A percentile compares a stretch with the other conserved stretches of the same genome.
phyloP scores from a whole-genome alignment of 2,113 vertebrate species.

The Ceyx melanurus region DNA sequence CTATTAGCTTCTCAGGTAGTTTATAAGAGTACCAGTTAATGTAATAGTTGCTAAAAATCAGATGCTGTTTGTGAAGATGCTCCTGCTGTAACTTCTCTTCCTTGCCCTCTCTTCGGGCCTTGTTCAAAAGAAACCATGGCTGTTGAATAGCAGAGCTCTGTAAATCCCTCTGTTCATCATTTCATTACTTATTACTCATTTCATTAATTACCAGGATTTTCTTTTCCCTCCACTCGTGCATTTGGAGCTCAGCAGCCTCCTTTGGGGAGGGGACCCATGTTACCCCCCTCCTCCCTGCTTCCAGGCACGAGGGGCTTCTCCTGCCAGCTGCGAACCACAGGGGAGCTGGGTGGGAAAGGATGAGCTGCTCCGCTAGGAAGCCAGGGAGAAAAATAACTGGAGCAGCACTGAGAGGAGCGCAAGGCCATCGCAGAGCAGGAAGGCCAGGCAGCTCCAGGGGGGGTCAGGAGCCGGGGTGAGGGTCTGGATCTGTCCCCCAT shows the following conservation, averaged over 20 bases:
- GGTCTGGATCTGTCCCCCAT: not conserved
- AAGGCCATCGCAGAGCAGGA: not conserved
- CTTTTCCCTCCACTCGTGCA: not conserved
- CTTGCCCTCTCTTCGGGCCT: not conserved
- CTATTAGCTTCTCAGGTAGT: not conserved
- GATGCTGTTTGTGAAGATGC: no score
- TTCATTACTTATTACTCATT: not conserved
- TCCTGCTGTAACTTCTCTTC: not conserved
- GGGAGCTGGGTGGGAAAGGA: not conserved
- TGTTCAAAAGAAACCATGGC: not conserved
- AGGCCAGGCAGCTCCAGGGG: not conserved
- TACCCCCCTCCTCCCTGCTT: not conserved
- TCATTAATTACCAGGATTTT: not conserved
- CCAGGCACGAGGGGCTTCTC: not conserved
- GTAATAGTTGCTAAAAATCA: not conserved
- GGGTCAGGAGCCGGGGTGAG: not conserved
- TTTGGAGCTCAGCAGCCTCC: not conserved
- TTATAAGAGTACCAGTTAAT: not conserved
- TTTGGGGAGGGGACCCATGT: not conserved
- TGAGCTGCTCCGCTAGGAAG: not conserved
- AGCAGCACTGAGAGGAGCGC: not conserved
- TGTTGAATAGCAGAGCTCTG: not conserved
- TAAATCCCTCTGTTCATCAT: not conserved
- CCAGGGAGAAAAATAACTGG: not conserved
- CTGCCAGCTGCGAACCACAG: not conserved